A percentile compares a stretch with the other conserved stretches of the same genome.
Evolutionary conservation across 2,113 vertebrate species (phyloP).

Genomic region (Sinocyclocheilus rhinocerous): DNA sequence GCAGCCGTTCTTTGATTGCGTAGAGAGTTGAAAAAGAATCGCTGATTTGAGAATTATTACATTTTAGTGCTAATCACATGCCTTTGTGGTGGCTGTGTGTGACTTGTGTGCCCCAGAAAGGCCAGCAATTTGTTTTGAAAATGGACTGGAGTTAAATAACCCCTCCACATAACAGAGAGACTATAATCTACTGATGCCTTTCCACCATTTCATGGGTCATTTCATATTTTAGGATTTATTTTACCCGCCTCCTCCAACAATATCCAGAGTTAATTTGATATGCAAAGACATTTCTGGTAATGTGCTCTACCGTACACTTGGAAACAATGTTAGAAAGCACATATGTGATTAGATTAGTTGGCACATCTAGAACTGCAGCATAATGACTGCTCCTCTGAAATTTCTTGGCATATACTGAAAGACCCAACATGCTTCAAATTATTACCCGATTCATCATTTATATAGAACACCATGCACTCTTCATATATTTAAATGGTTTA

Average conservation of each 20-base stretch:
- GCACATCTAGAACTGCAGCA: background rate
- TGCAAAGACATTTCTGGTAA: conserved; percentile 17
- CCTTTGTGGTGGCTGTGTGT: conserved; percentile 7
- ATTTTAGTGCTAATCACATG: conserved; percentile 25
- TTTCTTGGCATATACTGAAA: background rate
- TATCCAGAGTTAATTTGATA: conserved; percentile 22
- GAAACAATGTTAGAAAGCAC: background rate
- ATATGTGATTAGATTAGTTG: conserved; percentile 25
- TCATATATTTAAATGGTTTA: background rate
- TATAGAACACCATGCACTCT: conserved; percentile 2
- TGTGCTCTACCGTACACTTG: background rate
- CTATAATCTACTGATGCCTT: background rate
- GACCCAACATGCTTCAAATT: background rate
- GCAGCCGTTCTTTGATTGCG: background rate
- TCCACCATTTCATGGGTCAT: conserved; percentile 44
- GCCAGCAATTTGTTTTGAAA: conserved; percentile 22
- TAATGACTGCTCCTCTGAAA: background rate
- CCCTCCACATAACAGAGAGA: background rate
- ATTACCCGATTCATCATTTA: background rate
- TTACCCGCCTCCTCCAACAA: background rate
- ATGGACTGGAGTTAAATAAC: conserved; percentile 1
- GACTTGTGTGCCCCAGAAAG: background rate
- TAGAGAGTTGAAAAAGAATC: background rate
- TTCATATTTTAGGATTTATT: conserved; percentile 57
- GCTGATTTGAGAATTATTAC: no score